phyloP scores from a whole-genome alignment of 2,888 invertebrate species.

The Cephus runcator region DNA sequence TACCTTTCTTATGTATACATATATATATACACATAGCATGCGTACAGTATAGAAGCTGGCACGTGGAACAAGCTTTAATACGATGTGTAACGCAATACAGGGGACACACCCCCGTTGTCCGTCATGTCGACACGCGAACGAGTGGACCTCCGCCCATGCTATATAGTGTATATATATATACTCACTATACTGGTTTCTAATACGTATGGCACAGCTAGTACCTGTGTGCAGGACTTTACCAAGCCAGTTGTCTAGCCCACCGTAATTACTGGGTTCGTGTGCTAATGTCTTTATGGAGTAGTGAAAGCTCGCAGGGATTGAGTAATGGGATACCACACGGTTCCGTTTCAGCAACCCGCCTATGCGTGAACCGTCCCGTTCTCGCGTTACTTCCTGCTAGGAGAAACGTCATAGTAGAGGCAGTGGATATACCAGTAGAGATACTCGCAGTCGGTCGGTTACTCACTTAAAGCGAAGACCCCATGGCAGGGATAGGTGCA shows the following conservation, averaged over 20 bases:
- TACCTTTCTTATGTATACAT: not conserved
- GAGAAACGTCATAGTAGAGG: not conserved
- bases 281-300: conserved; percentile 53
- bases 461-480: not conserved
- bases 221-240: not conserved
- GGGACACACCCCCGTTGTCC: not conserved
- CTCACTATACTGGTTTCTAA: not conserved
- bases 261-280: conserved; percentile 51
- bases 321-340: conserved; percentile 18
- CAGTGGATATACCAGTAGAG: not conserved
- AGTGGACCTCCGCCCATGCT: not conserved
- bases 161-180: not conserved
- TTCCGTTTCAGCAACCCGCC: not conserved
- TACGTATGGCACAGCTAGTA: not conserved
- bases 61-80: conserved; percentile 1
- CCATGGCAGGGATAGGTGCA: not conserved
- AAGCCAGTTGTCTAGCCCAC: conserved; percentile 27
- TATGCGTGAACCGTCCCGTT: not conserved
- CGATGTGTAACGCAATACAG: conserved; percentile 1
- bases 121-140: conserved; percentile 4
- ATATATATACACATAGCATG: not conserved
- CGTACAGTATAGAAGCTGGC: not conserved
- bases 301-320: conserved; percentile 19
- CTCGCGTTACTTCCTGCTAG: not conserved
- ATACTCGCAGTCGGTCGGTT: not conserved